Base-by-base conservation (phyloP, 2,797 vertebrate species). In the Enteromius fasciolatus region DNA sequence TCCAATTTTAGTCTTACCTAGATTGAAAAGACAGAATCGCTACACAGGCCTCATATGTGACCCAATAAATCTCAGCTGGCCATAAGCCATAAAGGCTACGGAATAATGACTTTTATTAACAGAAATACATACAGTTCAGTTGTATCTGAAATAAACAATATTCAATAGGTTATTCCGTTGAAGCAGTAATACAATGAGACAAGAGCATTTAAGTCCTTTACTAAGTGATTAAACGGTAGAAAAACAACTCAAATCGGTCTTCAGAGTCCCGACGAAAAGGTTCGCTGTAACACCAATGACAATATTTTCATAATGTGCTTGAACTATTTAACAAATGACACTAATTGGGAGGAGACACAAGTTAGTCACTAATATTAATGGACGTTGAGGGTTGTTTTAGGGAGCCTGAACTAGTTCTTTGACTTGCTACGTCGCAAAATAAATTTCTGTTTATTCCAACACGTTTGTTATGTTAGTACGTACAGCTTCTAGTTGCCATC, bases 91-190 rank as follows among this genome's bases (percentile, higher is more conserved):
- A 88, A 86, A 85, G 54, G 82, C 88, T 90, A 90, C 86, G 76
- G 83, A 84, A 86, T 88, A 88, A 87, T 87, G 87, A 85, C 80
- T 87, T 89, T 90, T 90, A 90, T 90, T 90, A 80, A 85, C 86
- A 87, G 88, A 90, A 89, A 88, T 88, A 90, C 90, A 90, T 90
- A 90, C 90, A 90, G 88, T 87, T 87, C 87, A 87, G 86, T 85
- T 86, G 84, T 87, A 88, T 89, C 85, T 88, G 88, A 83, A 89
- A 82, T 82, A 84, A 89, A 89, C 89, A 90, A 86, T 85, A 87
- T 87, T 88, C 83, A 90, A 89, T 86, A 88, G 86, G 82, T 86
- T 86, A 88, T 89, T 80, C 86, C 83, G 82, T 89, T 87, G 85
- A 68, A 82, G 86, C 86, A 90, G 75, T 86, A 87, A 90, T 90